Base-by-base conservation (phyloP, 1,140 invertebrate species). In the Druon quercuslanigerum region DNA sequence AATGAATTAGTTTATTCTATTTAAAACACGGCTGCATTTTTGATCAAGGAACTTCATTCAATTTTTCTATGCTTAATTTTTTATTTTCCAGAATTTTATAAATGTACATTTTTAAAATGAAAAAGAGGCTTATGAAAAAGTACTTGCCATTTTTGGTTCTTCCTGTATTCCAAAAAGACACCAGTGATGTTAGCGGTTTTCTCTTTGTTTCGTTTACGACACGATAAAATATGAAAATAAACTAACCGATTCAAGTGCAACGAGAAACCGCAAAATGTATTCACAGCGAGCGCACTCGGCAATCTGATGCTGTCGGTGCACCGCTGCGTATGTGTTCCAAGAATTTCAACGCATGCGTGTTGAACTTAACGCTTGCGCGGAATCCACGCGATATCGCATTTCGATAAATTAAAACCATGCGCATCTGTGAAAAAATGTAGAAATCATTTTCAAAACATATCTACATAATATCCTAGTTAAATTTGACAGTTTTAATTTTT, bases 181-280 rank as follows among this genome's bases (percentile, higher is more conserved):
- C 12, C 33, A 33, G 1, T 16, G 25, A 13, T 20, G 11, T 17
- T n/a, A 16, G 14, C 5, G 46, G 25, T 66, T 66, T n/a, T 66
- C 2, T 46, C 8, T 13, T 40, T 7, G 9, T 57, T 9, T 54
- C 2, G 6, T 54, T 7, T 54, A 19, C 9, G 25, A 66, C 57
- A 66, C 57, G 20, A 14, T 33, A 66, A 57, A 66, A 33, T 66
- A 66, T 14, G 13, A 66, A 12, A 20, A 12, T 14, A 66, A 40
- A 13, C 13, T 14, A 40, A 16, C 60, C 60, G 60, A 66, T 46
- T 40, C 25, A 66, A 40, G 20, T 5, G 60, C 14, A 5, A 40
- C 20, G 60, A 66, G 60, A n/a, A 66, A 66, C 60, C 60, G 60
- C 60, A 33, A 66, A 66, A 66, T 20, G 60, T 66, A 66, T 66